Evolutionary conservation across 2,888 invertebrate genomes (phyloP).

Genomic region (Eumerus sabulonum): DNA sequence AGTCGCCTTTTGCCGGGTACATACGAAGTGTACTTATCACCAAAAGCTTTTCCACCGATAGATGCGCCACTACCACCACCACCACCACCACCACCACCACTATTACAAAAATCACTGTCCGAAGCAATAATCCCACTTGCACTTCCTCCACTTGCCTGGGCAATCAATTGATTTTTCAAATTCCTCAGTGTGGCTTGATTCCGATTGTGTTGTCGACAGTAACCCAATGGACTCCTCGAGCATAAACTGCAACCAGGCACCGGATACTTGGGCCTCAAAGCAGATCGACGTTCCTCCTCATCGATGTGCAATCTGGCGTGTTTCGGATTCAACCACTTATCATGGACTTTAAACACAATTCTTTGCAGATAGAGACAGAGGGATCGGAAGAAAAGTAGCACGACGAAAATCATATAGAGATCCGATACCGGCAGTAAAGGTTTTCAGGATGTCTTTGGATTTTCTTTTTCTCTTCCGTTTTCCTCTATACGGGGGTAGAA

Average conservation of each 20-base stretch:
- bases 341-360: conserved; percentile 76
- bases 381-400: conserved; percentile 78
- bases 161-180: conserved; percentile 73
- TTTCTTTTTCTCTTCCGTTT: too few relatives aligned
- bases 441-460: too few relatives aligned
- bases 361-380: conserved; percentile 78
- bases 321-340: conserved; percentile 77
- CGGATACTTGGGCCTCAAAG: conserved; percentile 52
- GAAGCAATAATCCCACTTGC: neutral
- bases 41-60: conserved; percentile 24
- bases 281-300: conserved; percentile 62
- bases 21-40: conserved; percentile 17
- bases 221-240: conserved; percentile 77
- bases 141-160: conserved; percentile 11
- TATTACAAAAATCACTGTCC: conserved; percentile 2
- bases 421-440: too few relatives aligned
- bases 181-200: conserved; percentile 70
- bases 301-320: conserved; percentile 76
- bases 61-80: conserved; percentile 1
- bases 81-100: conserved; percentile 24
- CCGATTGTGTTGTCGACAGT: conserved; percentile 75
- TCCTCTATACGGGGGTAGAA: neutral
- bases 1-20: conserved; percentile 16
- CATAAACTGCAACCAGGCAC: conserved; percentile 74
- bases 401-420: conserved; percentile 77